Evolutionary conservation across 1,140 invertebrate genomes (phyloP), one percentile per base, ranked within the genome.

Genomic region (Ceratitis capitata): DNA sequence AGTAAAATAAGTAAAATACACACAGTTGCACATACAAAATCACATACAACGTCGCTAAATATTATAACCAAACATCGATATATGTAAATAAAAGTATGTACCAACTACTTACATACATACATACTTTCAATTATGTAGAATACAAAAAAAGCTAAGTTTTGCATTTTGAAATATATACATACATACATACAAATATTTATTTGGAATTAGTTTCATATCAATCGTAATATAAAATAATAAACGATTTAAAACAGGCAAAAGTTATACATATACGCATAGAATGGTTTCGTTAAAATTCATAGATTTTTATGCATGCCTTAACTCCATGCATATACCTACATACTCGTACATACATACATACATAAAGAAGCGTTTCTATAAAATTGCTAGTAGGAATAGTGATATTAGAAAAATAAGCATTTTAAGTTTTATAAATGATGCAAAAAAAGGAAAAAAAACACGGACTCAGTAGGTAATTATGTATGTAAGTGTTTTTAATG

Each of bases 321-420:
- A n/a, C n/a, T n/a, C n/a, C n/a, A n/a, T n/a, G n/a, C n/a, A n/a
- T n/a, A n/a, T n/a, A n/a, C n/a, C n/a, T n/a, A n/a, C n/a, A n/a
- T n/a, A n/a, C n/a, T n/a, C n/a, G n/a, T n/a, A 26, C 19, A 82
- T 47, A 39, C 23, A 42, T 23, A 42, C 12, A 82, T 12, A 35
- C 7, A 82, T 16, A 47, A 82, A 23, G n/a, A 82, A 82, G 47
- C 19, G 19, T 82, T 82, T 82, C 45, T 23, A 82, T 82, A 82
- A 82, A 82, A 49, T 82, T 82, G 74, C 74, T 82, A n/a, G 74
- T 82, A 82, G 74, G 47, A 82, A 82, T 82, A 82, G 74, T 82
- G 74, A 82, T 82, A 82, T 82, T 82, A 82, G 74, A 10, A 39
- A 29, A 4, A 49, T 45, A 45, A 82, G 39, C 39, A 12, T 82